A percentile compares a stretch with the other conserved stretches of the same genome.
phyloP scores from a whole-genome alignment of 1,140 invertebrate species.

The Drosophila sulfurigaster region DNA sequence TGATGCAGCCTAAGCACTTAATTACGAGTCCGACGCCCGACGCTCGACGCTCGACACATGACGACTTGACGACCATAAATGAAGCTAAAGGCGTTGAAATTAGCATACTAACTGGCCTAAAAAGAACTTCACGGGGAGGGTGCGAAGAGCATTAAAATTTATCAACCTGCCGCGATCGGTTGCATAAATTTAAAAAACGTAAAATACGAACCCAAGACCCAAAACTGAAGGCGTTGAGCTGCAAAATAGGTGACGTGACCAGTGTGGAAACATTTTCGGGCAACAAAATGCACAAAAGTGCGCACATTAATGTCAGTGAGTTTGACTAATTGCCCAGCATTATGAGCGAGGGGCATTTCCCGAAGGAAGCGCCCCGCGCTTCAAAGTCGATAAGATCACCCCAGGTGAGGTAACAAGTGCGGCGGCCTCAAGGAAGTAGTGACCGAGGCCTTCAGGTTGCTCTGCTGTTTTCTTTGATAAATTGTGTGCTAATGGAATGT shows the following conservation, averaged over 20 bases:
- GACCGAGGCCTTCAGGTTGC: slow-evolving; percentile 3
- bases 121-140: slow-evolving; percentile 20
- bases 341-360: slow-evolving; percentile 30
- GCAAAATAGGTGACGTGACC: slow-evolving; percentile 61
- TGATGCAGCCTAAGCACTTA: slow-evolving; percentile 69
- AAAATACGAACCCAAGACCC: not conserved
- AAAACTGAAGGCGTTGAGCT: slow-evolving; percentile 68
- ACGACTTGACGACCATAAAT: slow-evolving; percentile 68
- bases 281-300: slow-evolving; percentile 68
- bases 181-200: slow-evolving; percentile 63
- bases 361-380: slow-evolving; percentile 58
- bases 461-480: slow-evolving; percentile 69
- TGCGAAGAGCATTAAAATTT: slow-evolving; percentile 68
- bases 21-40: slow-evolving; percentile 46
- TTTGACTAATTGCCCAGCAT: slow-evolving; percentile 79
- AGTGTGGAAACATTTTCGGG: slow-evolving; percentile 34
- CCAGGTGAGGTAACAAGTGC: slow-evolving; percentile 65
- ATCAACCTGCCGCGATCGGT: slow-evolving; percentile 65
- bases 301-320: slow-evolving; percentile 73
- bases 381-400: slow-evolving; percentile 58
- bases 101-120: slow-evolving; percentile 75
- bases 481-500: slow-evolving; percentile 84
- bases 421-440: slow-evolving; percentile 1
- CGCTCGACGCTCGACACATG: slow-evolving; percentile 49
- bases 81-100: slow-evolving; percentile 50